phyloP scores from a whole-genome alignment of 2,888 invertebrate genomes.

The Stenodera caucasica region DNA sequence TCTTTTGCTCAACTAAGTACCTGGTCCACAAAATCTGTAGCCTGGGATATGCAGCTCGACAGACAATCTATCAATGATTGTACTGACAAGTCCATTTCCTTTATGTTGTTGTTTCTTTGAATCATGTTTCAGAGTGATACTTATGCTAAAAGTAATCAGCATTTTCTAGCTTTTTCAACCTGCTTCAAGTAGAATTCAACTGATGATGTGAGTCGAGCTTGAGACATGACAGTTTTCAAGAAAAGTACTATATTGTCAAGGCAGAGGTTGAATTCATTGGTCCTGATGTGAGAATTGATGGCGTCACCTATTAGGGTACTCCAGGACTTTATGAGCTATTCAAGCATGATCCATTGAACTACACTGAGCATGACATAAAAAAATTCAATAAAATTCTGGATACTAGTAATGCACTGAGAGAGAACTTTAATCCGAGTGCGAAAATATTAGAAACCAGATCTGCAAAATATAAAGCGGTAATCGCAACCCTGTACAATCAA shows the following conservation, averaged over 20 bases:
- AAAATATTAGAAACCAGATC: neutral
- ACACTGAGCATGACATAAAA: neutral
- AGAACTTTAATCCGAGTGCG: neutral
- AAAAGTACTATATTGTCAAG: constrained; percentile 10
- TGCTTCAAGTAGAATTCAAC: too few relatives aligned
- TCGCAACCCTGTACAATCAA: neutral
- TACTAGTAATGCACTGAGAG: neutral
- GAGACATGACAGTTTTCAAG: neutral
- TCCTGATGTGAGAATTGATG: neutral
- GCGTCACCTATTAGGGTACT: neutral
- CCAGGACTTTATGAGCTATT: constrained; percentile 13
- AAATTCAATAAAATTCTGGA: constrained; percentile 5
- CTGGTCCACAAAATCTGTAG: constrained; percentile 37
- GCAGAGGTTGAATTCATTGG: constrained; percentile 5
- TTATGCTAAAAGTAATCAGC: too few relatives aligned
- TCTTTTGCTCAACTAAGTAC: constrained; percentile 38
- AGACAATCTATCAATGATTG: constrained; percentile 29
- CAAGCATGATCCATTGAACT: constrained; percentile 7
- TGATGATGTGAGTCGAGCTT: too few relatives aligned
- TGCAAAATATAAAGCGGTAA: neutral
- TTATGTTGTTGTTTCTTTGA: neutral
- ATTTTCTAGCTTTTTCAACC: too few relatives aligned
- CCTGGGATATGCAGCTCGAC: constrained; percentile 33
- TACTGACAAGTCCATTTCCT: constrained; percentile 27
- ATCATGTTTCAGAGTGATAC: neutral